Percentiles rank a stretch among this genome's conserved stretches.
Evolutionary conservation across 2,113 vertebrate species (phyloP).

Genomic region (Cyprinodon tularosa): DNA sequence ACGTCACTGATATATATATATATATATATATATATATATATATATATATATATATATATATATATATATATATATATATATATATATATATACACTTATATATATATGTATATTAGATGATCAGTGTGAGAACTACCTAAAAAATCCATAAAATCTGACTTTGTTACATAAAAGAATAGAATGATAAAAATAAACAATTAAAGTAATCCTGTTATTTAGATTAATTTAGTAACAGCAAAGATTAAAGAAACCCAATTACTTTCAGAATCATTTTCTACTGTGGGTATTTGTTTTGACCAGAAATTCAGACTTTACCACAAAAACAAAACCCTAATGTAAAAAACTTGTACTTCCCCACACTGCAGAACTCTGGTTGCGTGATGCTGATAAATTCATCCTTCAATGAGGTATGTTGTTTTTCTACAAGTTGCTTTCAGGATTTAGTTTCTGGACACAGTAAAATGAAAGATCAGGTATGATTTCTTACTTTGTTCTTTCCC

Average conservation of each 20-base stretch:
- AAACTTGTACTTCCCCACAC: background rate
- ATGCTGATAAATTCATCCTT: constrained; percentile 62
- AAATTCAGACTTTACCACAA: background rate
- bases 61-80: no score
- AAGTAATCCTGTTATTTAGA: background rate
- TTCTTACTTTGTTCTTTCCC: constrained; percentile 2
- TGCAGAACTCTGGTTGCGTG: constrained; percentile 78
- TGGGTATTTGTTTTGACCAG: background rate
- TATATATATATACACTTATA: no score
- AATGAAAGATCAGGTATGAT: background rate
- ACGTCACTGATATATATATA: no score
- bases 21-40: no score
- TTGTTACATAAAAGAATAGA: no score
- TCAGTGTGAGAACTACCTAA: background rate
- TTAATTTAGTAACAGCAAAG: background rate
- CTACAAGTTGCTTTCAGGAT: background rate
- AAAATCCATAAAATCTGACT: no score
- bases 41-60: no score
- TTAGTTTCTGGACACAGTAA: background rate
- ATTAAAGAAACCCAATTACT: background rate
- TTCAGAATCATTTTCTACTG: background rate
- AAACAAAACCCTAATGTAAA: background rate
- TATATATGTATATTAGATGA: background rate
- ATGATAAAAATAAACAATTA: background rate
- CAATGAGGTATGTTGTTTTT: constrained; percentile 68